A percentile compares a stretch with the other conserved stretches of the same genome.
Evolutionary conservation across 2,113 vertebrate genomes (phyloP).

Genomic region (Argyrosomus japonicus): DNA sequence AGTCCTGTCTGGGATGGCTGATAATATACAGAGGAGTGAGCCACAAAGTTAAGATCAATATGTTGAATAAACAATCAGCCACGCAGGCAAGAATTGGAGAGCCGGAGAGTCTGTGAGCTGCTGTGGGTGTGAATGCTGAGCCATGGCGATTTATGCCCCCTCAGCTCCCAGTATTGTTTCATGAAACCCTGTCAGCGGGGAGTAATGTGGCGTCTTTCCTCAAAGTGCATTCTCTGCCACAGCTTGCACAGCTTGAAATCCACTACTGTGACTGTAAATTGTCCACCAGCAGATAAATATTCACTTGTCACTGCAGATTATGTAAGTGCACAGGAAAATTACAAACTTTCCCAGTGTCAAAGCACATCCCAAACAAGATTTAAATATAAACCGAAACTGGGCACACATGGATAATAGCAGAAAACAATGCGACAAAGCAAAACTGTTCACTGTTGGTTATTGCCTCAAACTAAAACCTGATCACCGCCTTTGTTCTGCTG

Average conservation of each 20-base stretch:
- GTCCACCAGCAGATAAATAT: constrained; percentile 13
- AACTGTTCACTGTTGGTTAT: not conserved
- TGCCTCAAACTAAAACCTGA: not conserved
- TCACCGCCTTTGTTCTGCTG: not conserved
- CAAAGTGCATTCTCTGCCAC: constrained; percentile 14
- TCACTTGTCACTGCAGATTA: constrained; percentile 4
- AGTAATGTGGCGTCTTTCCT: constrained; percentile 3
- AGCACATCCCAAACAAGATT: constrained; percentile 11
- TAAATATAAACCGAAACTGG: not conserved
- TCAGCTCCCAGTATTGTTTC: constrained; percentile 38
- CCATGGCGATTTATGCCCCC: constrained; percentile 19
- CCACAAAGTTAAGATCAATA: constrained; percentile 62
- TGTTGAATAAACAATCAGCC: constrained; percentile 59
- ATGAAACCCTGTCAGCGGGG: constrained; percentile 41
- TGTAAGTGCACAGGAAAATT: not conserved
- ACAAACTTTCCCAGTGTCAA: not conserved
- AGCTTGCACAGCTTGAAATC: not conserved
- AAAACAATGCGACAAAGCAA: not conserved
- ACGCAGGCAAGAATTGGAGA: constrained; percentile 16
- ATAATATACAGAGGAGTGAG: constrained; percentile 64
- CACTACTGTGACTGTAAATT: not conserved
- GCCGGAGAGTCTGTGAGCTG: constrained; percentile 22
- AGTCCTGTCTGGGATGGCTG: constrained; percentile 69
- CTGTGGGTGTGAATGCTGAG: constrained; percentile 9
- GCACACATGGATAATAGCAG: not conserved